Conservation (phyloP, 2,797 vertebrate genomes). For the Anableps anableps region DNA sequence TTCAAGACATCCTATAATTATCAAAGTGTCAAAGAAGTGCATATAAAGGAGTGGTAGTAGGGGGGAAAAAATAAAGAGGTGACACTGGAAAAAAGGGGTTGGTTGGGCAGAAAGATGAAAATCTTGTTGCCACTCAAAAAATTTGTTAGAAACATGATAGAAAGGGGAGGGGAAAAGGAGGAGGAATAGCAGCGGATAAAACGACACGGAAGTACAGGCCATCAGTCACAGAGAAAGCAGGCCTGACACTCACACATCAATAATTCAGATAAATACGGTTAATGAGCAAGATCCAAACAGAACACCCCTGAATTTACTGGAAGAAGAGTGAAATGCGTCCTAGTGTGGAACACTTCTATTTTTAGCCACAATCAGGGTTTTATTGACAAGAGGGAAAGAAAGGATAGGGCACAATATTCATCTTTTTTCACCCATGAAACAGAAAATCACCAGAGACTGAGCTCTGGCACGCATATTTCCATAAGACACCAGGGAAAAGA, state of each 20-base stretch:
- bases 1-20: slow-evolving; percentile 41
- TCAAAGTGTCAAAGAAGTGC: slow-evolving; percentile 40
- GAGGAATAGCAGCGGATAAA: slow-evolving; percentile 60
- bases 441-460: slow-evolving; percentile 6
- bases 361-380: slow-evolving; percentile 46
- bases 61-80: slow-evolving; percentile 8
- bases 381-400: slow-evolving; percentile 23
- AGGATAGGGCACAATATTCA: slow-evolving; percentile 22
- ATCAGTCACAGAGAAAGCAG: slow-evolving; percentile 71
- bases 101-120: slow-evolving; percentile 28
- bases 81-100: slow-evolving; percentile 14
- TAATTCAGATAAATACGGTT: slow-evolving; percentile 77
- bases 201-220: slow-evolving; percentile 63
- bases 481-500: background rate
- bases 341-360: slow-evolving; percentile 25
- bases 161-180: slow-evolving; percentile 27
- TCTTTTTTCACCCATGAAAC: slow-evolving; percentile 7
- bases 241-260: slow-evolving; percentile 70
- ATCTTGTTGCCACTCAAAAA: slow-evolving; percentile 47
- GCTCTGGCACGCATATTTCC: background rate
- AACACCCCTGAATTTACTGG: slow-evolving; percentile 67
- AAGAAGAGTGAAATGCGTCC: slow-evolving; percentile 60
- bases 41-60: slow-evolving; percentile 11
- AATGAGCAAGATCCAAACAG: slow-evolving; percentile 77
- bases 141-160: slow-evolving; percentile 49